Conservation (phyloP, 1,140 invertebrate genomes). For the Drosophila subpulchrella region DNA sequence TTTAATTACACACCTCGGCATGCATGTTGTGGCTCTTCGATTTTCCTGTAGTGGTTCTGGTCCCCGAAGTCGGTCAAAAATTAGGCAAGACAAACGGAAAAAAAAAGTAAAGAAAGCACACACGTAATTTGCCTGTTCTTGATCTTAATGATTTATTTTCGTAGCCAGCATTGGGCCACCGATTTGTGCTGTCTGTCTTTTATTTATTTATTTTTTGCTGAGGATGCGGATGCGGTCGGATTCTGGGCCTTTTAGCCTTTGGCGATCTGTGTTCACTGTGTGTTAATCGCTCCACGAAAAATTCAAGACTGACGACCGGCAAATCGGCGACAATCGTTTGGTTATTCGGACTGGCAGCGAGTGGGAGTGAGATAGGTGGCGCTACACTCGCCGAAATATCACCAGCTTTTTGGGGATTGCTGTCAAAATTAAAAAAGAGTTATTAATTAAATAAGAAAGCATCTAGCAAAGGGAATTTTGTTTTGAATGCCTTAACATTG, state of each 20-base stretch:
- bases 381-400: neutral
- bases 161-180: conserved; percentile 43
- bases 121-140: conserved; percentile 25
- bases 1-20: conserved; percentile 72
- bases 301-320: conserved; percentile 74
- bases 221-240: conserved; percentile 19
- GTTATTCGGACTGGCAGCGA: conserved; percentile 18
- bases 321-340: conserved; percentile 18
- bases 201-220: conserved; percentile 13
- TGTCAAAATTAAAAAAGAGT: neutral
- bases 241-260: conserved; percentile 23
- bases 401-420: neutral
- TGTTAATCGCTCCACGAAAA: conserved; percentile 84
- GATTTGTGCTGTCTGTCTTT: conserved; percentile 32
- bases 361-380: conserved; percentile 22
- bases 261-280: conserved; percentile 57
- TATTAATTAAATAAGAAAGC: too few relatives aligned
- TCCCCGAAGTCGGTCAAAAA: conserved; percentile 68
- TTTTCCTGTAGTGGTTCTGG: conserved; percentile 18
- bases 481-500: too few relatives aligned
- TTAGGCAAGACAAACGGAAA: conserved; percentile 34
- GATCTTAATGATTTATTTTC: conserved; percentile 69
- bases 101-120: conserved; percentile 23
- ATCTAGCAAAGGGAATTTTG: too few relatives aligned
- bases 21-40: conserved; percentile 47